Conservation (phyloP, 2,797 vertebrate genomes). For the Steatocranus sp. region DNA sequence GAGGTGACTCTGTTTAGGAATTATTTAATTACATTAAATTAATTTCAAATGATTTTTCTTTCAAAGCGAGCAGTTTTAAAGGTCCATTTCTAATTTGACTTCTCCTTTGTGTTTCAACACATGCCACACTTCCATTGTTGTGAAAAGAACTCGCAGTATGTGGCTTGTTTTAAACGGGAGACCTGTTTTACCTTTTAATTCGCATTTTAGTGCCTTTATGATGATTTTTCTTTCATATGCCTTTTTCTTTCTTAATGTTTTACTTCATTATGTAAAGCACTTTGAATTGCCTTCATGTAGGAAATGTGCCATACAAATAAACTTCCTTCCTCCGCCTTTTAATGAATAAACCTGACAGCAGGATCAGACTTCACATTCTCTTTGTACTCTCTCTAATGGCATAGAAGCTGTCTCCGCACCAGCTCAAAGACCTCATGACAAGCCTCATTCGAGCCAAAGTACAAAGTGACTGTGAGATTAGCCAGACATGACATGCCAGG, state of each 20-base stretch:
- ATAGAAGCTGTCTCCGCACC: conserved; percentile 4
- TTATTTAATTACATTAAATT: background rate
- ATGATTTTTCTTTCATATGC: background rate
- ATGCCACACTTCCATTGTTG: background rate
- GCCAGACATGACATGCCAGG: conserved; percentile 46
- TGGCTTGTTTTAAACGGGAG: background rate
- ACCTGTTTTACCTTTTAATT: background rate
- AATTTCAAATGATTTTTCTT: background rate
- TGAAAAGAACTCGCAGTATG: background rate
- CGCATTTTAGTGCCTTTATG: background rate
- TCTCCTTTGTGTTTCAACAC: background rate
- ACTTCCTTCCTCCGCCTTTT: background rate
- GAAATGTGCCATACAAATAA: background rate
- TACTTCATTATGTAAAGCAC: background rate
- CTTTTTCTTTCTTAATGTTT: background rate
- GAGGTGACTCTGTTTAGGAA: background rate
- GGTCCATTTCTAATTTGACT: background rate
- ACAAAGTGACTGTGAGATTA: conserved; percentile 54
- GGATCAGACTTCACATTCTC: conserved; percentile 7
- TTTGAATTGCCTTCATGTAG: background rate
- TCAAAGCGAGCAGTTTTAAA: background rate
- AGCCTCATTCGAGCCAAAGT: conserved; percentile 26
- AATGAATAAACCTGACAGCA: conserved; percentile 27
- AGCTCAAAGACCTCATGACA: conserved; percentile 27
- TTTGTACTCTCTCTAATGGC: conserved; percentile 12